Percentiles rank a stretch among this genome's conserved stretches.
These are phyloP conservation scores for Kryphioiulus occultus DNA, from an alignment of 2,888 invertebrate genomes.

Conservation along the genomic window DNA sequence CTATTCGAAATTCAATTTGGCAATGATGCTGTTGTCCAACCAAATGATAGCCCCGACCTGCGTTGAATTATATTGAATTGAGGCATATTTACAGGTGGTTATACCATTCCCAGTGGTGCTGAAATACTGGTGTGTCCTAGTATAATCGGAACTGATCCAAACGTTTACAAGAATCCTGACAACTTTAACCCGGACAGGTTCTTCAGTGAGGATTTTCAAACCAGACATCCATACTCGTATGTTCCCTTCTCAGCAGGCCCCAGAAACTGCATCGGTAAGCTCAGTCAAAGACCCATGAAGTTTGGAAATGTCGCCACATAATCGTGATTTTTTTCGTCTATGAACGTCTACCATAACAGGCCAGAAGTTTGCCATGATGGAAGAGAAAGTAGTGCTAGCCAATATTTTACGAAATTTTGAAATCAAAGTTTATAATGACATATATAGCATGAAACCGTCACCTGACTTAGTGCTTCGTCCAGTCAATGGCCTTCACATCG, in stretches of 20 bases:
- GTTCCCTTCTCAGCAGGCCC: constrained; percentile 65
- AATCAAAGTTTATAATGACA: not conserved
- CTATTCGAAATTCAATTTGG: too few species aligned
- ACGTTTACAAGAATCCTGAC: not conserved
- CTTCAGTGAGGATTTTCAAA: not conserved
- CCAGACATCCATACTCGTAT: constrained; percentile 66
- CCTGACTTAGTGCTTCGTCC: not conserved
- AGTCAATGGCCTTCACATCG: not conserved
- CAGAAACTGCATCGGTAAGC: constrained; percentile 53
- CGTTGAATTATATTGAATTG: not conserved
- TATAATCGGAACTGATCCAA: not conserved
- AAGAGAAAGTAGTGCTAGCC: constrained; percentile 16
- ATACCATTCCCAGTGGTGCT: not conserved
- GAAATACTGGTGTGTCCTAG: not conserved
- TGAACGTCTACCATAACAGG: too few species aligned
- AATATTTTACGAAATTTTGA: constrained; percentile 46
- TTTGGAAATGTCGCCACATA: too few species aligned
- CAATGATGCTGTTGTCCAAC: too few species aligned
- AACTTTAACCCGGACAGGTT: constrained; percentile 17
- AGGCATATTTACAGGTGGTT: not conserved
- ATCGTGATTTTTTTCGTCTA: too few species aligned
- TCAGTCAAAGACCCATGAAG: too few species aligned
- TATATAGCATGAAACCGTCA: not conserved
- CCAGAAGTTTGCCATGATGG: constrained; percentile 51
- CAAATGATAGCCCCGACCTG: too few species aligned